Conservation (phyloP, 2,797 vertebrate species). For the Pterois miles region DNA sequence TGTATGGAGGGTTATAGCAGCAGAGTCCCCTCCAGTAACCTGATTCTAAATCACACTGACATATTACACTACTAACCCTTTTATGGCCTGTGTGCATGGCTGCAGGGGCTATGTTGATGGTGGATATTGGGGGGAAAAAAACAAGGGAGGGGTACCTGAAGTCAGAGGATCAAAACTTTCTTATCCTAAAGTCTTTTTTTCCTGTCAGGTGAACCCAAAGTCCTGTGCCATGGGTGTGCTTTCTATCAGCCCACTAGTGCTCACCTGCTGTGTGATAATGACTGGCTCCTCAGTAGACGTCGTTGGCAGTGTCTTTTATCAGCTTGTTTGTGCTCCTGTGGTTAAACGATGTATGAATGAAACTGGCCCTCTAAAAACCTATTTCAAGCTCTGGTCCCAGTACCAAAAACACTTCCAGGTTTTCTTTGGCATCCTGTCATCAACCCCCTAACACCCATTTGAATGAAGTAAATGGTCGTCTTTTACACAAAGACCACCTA, state of each 20-base stretch:
- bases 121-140: conserved; percentile 1
- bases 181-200: conserved; percentile 29
- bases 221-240: conserved; percentile 3
- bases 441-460: conserved; percentile 50
- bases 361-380: conserved; percentile 71
- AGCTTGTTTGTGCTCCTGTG: conserved; percentile 71
- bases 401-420: conserved; percentile 75
- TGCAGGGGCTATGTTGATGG: conserved; percentile 40
- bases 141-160: conserved; percentile 24
- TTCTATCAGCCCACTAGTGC: conserved; percentile 19
- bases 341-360: conserved; percentile 56
- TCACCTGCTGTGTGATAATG: conserved; percentile 67
- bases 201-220: conserved; percentile 31
- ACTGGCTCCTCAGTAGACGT: conserved; percentile 55
- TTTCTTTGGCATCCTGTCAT: conserved; percentile 77
- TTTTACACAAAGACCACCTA: conserved; percentile 74
- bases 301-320: conserved; percentile 59
- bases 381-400: conserved; percentile 74
- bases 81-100: conserved; percentile 43
- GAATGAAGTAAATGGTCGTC: conserved; percentile 60
- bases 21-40: conserved; percentile 54
- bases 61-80: conserved; percentile 51
- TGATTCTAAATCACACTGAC: conserved; percentile 69
- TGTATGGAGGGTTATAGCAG: conserved; percentile 59
- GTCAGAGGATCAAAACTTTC: conserved; percentile 21